These are phyloP conservation scores for Harmothoe impar DNA, from an alignment of 2,888 invertebrate species.

Conservation along the genomic window DNA sequence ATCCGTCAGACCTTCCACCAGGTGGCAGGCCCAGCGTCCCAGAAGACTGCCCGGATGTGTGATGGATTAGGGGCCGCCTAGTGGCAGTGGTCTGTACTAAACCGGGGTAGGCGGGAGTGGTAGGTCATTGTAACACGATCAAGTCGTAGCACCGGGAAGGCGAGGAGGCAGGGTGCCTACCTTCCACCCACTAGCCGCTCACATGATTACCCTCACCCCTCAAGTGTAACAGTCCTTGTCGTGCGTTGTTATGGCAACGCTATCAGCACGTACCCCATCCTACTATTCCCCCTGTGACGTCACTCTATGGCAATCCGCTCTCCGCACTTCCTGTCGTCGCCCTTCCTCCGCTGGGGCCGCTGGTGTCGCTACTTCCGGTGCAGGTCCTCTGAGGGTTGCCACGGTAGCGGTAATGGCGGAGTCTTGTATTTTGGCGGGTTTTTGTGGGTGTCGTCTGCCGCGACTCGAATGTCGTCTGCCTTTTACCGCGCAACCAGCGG, in stretches of 20 bases:
- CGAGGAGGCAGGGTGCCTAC: neutral
- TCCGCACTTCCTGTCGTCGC: neutral
- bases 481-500: neutral
- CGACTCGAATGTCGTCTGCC: neutral
- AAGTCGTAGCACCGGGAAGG: neutral
- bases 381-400: neutral
- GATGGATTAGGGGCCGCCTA: constrained; percentile 8
- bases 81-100: neutral
- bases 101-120: neutral
- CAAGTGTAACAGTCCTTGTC: neutral
- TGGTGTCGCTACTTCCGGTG: neutral
- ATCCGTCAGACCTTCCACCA: neutral
- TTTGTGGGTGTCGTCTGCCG: neutral
- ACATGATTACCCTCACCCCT: neutral
- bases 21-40: neutral
- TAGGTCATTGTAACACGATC: constrained; percentile 12
- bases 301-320: neutral
- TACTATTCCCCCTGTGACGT: neutral
- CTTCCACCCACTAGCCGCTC: neutral
- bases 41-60: neutral
- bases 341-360: neutral
- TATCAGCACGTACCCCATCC: constrained; percentile 2
- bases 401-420: neutral
- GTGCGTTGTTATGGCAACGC: neutral
- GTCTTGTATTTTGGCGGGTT: neutral